phyloP scores from a whole-genome alignment of 2,113 vertebrate species.

The Aldabrachelys gigantea region DNA sequence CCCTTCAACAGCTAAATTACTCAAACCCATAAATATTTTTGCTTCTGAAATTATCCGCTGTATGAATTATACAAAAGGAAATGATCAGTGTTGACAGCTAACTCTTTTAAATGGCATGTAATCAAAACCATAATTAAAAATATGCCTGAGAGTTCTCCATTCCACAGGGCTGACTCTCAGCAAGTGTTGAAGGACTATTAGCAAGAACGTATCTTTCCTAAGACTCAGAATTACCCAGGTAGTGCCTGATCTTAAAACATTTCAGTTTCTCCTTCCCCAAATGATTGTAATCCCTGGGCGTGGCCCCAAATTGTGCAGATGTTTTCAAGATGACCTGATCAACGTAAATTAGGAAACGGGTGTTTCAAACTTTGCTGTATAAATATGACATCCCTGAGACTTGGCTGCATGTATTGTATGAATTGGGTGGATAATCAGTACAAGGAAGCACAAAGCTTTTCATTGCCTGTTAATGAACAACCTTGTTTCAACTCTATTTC shows the following conservation, averaged over 20 bases:
- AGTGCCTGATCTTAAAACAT: constrained; percentile 65
- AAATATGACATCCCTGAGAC: constrained; percentile 31
- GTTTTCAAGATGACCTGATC: constrained; percentile 71
- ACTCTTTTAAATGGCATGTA: constrained; percentile 47
- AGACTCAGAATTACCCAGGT: constrained; percentile 63
- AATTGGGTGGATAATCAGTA: neutral
- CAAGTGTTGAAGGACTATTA: constrained; percentile 48
- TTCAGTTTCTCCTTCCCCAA: constrained; percentile 48
- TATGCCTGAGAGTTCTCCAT: constrained; percentile 27
- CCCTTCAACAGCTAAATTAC: constrained; percentile 46
- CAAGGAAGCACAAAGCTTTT: neutral
- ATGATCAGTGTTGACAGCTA: constrained; percentile 45
- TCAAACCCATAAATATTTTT: constrained; percentile 40
- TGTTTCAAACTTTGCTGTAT: constrained; percentile 45
- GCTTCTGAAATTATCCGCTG: constrained; percentile 60
- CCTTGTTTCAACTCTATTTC: neutral
- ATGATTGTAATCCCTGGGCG: constrained; percentile 59
- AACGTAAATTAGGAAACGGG: constrained; percentile 52
- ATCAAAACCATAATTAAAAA: constrained; percentile 61
- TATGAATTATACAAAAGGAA: constrained; percentile 61
- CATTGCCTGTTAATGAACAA: neutral
- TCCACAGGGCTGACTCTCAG: constrained; percentile 25
- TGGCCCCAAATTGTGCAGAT: constrained; percentile 66
- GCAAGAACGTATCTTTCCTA: constrained; percentile 30
- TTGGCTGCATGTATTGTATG: neutral